A percentile compares a stretch with the other conserved stretches of the same genome.
phyloP scores from a whole-genome alignment of 2,888 invertebrate genomes.

The Notocelia uddmanniana region DNA sequence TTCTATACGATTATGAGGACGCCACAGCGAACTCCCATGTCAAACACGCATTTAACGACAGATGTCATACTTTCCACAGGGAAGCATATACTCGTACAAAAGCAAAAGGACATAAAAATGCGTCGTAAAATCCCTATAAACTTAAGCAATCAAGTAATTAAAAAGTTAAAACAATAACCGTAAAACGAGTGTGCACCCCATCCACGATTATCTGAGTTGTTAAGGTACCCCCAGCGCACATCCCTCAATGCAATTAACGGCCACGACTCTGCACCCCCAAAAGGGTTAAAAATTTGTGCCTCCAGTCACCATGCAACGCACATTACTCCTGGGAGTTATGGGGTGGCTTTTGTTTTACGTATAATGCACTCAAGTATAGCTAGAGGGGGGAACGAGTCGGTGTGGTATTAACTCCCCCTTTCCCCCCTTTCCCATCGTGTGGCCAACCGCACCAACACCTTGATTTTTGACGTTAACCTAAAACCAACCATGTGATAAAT shows the following conservation, averaged over 20 bases:
- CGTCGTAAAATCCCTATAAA: not conserved
- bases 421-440: slow-evolving; percentile 55
- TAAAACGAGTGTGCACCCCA: slow-evolving; percentile 11
- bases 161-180: slow-evolving; percentile 29
- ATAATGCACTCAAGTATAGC: slow-evolving; percentile 81
- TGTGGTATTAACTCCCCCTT: slow-evolving; percentile 52
- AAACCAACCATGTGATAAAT: slow-evolving; percentile 49
- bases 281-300: slow-evolving; percentile 69
- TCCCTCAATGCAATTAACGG: slow-evolving; percentile 58
- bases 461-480: slow-evolving; percentile 73
- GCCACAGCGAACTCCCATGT: not conserved
- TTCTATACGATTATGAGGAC: slow-evolving; percentile 12
- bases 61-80: not conserved
- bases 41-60: slow-evolving; percentile 11
- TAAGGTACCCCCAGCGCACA: slow-evolving; percentile 46
- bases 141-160: slow-evolving; percentile 17
- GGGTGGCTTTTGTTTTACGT: slow-evolving; percentile 72
- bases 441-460: slow-evolving; percentile 66
- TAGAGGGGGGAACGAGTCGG: slow-evolving; percentile 55
- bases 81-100: not conserved
- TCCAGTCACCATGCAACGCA: slow-evolving; percentile 79
- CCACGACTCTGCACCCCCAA: slow-evolving; percentile 53
- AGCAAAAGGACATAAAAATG: not conserved
- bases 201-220: slow-evolving; percentile 25
- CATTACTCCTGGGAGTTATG: slow-evolving; percentile 65